Evolutionary conservation across 1,140 invertebrate genomes (phyloP), one percentile per base, ranked within the genome.

Genomic region (Ceratina japonica): DNA sequence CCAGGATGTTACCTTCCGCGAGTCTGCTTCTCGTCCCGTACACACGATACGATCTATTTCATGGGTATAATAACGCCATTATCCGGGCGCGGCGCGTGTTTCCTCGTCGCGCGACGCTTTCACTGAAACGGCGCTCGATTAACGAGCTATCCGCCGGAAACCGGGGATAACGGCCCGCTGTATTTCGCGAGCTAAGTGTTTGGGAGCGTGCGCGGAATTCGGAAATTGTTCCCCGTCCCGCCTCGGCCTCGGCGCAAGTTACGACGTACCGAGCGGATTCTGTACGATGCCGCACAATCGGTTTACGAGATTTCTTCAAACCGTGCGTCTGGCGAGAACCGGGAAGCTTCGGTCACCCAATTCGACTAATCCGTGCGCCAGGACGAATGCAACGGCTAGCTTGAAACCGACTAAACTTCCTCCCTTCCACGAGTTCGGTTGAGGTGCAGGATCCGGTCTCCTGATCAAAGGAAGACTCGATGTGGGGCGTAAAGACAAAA

Each of bases 31-130:
- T 85, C 74, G 77, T 86, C 77, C 83, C 62, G 4, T 49, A 80
- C 54, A 56, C 27, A 31, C 77, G 83, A 83, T 85, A 86, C 77
- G 70, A 83, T 86, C 81, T 83, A 85, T 71, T 85, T 62, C 70
- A 59, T 73, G 71, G 75, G 75, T 68, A 86, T 85, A 86, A 81
- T 86, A 86, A 86, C 84, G 75, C 84, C 82, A 85, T 86, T 86
- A 86, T 83, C 84, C 73, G 24, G 74, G 51, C 68, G 56, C 68
- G 56, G 49, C 52, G 44, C 37, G 77, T 61, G 74, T 75, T 83
- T 79, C 80, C 69, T 81, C 37, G 63, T 75, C 61, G 84, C 61
- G 66, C 63, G 27, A 22, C 20, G 72, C 70, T 78, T 59, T 72
- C 62, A 49, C 75, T 63, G 75, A 59, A 74, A 68, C 15, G 61